These are phyloP conservation scores for Marmota monax DNA, from an alignment of 2,113 vertebrate genomes.

Conservation along the genomic window DNA sequence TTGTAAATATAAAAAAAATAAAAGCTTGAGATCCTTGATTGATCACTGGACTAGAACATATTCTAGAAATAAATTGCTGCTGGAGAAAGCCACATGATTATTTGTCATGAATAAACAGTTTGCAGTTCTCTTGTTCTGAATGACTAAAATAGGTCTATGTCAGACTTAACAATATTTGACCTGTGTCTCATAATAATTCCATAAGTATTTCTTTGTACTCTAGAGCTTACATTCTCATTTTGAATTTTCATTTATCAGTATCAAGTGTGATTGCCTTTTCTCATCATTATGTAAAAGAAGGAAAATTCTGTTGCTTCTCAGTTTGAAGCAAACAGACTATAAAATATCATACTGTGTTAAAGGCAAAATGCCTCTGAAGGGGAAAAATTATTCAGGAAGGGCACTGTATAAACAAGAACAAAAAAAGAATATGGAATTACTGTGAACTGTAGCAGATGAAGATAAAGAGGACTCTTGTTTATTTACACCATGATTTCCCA, in stretches of 20 bases:
- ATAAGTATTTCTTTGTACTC: constrained; percentile 58
- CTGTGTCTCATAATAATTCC: constrained; percentile 49
- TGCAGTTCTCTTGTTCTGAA: constrained; percentile 45
- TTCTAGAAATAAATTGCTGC: constrained; percentile 56
- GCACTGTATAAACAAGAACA: constrained; percentile 61
- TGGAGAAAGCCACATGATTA: constrained; percentile 36
- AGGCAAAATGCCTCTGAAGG: constrained; percentile 43
- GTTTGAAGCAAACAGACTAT: constrained; percentile 67
- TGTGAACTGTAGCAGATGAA: background rate
- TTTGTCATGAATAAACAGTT: constrained; percentile 63
- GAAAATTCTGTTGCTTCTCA: constrained; percentile 61
- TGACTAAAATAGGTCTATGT: constrained; percentile 47
- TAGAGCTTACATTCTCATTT: constrained; percentile 61
- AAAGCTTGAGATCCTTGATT: constrained; percentile 22
- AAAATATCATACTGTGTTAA: constrained; percentile 66
- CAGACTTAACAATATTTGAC: constrained; percentile 60
- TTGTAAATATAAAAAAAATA: constrained; percentile 16
- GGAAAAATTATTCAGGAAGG: constrained; percentile 68
- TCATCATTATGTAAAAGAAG: constrained; percentile 70
- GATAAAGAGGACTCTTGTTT: constrained; percentile 14
- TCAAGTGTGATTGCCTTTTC: constrained; percentile 70
- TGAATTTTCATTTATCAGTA: constrained; percentile 67
- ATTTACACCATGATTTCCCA: constrained; percentile 22
- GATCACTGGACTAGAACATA: constrained; percentile 5
- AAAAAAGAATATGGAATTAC: constrained; percentile 56